A percentile compares a stretch with the other conserved stretches of the same genome.
These are phyloP conservation scores for Nannobrachium achirus DNA, from an alignment of 2,113 vertebrate genomes.

Conservation along the genomic window DNA sequence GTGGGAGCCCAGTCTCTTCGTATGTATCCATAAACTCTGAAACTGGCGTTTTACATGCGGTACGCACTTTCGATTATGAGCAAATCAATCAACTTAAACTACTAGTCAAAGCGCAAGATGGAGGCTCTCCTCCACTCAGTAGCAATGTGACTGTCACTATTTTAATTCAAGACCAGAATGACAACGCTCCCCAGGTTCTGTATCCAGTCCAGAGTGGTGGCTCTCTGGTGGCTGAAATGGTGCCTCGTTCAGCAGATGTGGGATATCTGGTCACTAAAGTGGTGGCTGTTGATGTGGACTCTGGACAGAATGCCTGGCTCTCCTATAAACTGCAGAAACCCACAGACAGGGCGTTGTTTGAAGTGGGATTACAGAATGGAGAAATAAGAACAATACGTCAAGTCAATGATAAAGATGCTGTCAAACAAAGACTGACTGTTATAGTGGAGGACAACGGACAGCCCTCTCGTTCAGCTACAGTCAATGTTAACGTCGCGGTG, in stretches of 20 bases:
- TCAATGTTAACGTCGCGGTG: no score
- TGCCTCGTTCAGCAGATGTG: slow-evolving; percentile 61
- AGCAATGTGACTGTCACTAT: slow-evolving; percentile 44
- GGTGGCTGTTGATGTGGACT: slow-evolving; percentile 72
- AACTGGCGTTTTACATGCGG: slow-evolving; percentile 26
- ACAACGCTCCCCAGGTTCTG: no score
- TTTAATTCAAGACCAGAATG: slow-evolving; percentile 26
- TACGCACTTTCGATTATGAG: slow-evolving; percentile 42
- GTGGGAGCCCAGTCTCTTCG: not conserved
- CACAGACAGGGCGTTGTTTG: slow-evolving; percentile 15
- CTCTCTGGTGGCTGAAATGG: slow-evolving; percentile 42
- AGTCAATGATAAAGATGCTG: no score
- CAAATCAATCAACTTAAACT: slow-evolving; percentile 21
- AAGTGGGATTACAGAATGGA: no score
- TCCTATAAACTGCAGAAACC: slow-evolving; percentile 35
- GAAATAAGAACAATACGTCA: no score
- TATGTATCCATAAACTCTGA: slow-evolving; percentile 23
- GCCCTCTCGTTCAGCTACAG: no score
- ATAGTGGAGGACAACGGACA: no score
- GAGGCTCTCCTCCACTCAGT: slow-evolving; percentile 15
- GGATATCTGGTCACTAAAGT: slow-evolving; percentile 59
- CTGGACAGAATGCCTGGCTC: slow-evolving; percentile 52
- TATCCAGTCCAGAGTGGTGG: not conserved
- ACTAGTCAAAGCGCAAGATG: slow-evolving; percentile 29
- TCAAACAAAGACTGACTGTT: no score